Conservation (phyloP, 2,888 invertebrate species). For the Megaustenia siamemsis region DNA sequence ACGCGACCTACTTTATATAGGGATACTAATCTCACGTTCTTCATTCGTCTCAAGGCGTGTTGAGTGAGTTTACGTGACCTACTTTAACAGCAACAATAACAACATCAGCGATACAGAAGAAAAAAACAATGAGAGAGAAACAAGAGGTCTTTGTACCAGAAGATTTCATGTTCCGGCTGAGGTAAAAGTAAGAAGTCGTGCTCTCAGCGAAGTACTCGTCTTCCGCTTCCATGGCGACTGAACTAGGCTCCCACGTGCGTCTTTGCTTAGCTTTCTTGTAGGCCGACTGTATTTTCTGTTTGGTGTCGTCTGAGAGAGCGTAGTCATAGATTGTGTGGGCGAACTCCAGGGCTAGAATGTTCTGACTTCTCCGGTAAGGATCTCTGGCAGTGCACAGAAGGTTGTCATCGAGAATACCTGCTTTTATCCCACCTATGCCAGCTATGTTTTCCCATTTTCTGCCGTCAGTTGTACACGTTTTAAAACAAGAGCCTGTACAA, state of each 20-base stretch:
- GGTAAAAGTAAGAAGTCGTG: constrained; percentile 32
- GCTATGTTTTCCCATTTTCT: constrained; percentile 65
- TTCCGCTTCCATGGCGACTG: constrained; percentile 30
- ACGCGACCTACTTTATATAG: too few species aligned
- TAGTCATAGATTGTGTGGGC: constrained; percentile 59
- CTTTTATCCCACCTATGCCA: constrained; percentile 63
- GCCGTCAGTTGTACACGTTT: constrained; percentile 69
- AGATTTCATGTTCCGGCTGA: constrained; percentile 6
- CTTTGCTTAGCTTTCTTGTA: background rate
- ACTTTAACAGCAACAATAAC: too few species aligned
- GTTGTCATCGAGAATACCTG: constrained; percentile 65
- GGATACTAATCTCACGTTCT: too few species aligned
- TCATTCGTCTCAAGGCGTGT: too few species aligned
- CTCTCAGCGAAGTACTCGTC: constrained; percentile 44
- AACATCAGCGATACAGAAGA: too few species aligned
- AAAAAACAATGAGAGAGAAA: too few species aligned
- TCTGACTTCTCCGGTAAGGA: constrained; percentile 61
- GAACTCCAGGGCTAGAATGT: constrained; percentile 66
- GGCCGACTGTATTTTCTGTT: background rate
- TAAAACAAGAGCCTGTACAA: constrained; percentile 60
- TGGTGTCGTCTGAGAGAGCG: background rate
- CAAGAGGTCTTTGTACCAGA: too few species aligned
- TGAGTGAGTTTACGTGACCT: too few species aligned
- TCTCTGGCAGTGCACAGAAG: constrained; percentile 64
- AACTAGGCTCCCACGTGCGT: constrained; percentile 9